Evolutionary conservation across 2,888 invertebrate genomes (phyloP), one percentile per base, ranked within the genome.

Genomic region (Agelastica alni): DNA sequence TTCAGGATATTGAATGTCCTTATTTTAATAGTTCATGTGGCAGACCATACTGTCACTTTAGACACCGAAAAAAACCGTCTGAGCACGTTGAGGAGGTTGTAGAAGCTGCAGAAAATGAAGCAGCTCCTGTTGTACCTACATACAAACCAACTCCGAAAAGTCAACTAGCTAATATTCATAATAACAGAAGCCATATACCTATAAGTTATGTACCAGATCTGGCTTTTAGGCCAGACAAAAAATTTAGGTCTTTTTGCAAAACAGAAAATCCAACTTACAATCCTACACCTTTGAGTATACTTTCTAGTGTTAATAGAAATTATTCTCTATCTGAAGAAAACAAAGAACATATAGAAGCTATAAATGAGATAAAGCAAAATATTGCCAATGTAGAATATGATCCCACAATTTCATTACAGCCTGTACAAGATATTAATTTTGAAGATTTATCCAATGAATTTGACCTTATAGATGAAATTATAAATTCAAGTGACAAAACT

Each of bases 21-120:
- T 94, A 89, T 79, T 92, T 85, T 75, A 85, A 88, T 69, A 88
- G 87, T 58, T 78, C 84, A 44, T 96, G 96, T 78, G 88, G 88
- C 65, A 82, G 96, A 69, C 93, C 94, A 14, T 93, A 94, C 77
- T 96, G 96, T 79, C 94, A 95, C 79, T 96, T 91, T 77, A 87
- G 90, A 71, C 96, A 96, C 77, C 82, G 85, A 63, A 88, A 85
- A 70, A 88, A 85, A 80, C 65, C 56, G 6, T 65, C 67, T 42
- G 90, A 90, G 80, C 68, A 70, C 57, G 75, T 75, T 58, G 77
- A 75, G 61, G 71, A 76, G 53, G 58, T 69, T 56, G 75, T 75
- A 59, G 77, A 79, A 52, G 77, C 77, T 36, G 71, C 80, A 56
- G 77, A 81, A 66, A 60, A 64, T 51, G 57, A 58, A 20, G 47